Evolutionary conservation across 92 coral and sea anemone genomes (phyloP).

Genomic region (Siderastrea radians): DNA sequence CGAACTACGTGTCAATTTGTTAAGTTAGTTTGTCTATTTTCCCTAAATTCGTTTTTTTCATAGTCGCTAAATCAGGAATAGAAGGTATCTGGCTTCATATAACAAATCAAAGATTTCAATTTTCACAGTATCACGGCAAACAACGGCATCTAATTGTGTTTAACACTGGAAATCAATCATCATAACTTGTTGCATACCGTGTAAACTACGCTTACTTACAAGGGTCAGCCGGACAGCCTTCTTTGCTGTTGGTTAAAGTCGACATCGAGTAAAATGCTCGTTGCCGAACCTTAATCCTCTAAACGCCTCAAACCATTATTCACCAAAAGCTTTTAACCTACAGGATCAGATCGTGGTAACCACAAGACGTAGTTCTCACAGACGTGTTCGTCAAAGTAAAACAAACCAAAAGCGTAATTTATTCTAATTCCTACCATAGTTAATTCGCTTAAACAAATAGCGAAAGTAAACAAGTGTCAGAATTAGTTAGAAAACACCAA

Average conservation of each 20-base stretch:
- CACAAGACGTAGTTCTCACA: not conserved
- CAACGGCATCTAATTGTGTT: too few relatives aligned
- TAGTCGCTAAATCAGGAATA: too few relatives aligned
- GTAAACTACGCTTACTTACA: not conserved
- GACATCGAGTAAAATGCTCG: not conserved
- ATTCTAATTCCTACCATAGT: constrained; percentile 52
- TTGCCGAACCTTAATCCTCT: not conserved
- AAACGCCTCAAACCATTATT: not conserved
- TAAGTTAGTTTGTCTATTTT: too few relatives aligned
- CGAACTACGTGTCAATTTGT: too few relatives aligned
- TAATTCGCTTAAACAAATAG: constrained; percentile 18
- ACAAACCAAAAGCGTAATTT: constrained; percentile 27
- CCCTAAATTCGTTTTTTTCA: too few relatives aligned
- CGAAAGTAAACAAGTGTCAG: constrained; percentile 23
- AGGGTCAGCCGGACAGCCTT: not conserved
- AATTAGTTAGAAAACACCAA: not conserved
- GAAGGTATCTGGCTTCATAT: too few relatives aligned
- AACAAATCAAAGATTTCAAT: too few relatives aligned
- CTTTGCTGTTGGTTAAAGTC: not conserved
- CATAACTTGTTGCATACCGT: not conserved
- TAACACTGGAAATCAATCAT: not conserved
- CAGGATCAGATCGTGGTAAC: not conserved
- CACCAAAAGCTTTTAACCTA: too few relatives aligned
- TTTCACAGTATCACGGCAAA: too few relatives aligned
- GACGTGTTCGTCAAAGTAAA: not conserved